Evolutionary conservation across 2,888 invertebrate species (phyloP).

Genomic region (Cheilosia pagana): DNA sequence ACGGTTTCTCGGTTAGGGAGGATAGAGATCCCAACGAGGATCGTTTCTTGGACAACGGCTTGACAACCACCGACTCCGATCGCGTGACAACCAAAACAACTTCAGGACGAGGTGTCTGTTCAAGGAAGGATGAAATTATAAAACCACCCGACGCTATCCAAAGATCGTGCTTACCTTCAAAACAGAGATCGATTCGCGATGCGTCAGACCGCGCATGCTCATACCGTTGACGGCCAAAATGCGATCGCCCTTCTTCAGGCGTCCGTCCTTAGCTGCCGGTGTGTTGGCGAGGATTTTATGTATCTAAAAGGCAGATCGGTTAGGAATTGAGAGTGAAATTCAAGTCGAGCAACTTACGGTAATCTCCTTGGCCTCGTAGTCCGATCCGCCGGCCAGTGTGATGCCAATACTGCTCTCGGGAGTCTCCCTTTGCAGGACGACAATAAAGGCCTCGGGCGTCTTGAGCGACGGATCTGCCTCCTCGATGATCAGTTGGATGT

Average conservation of each 20-base stretch:
- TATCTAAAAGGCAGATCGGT: conserved; percentile 85
- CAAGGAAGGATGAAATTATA: conserved; percentile 54
- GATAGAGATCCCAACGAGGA: conserved; percentile 83
- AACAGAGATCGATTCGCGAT: conserved; percentile 93
- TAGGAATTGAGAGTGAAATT: background rate
- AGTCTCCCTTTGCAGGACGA: conserved; percentile 88
- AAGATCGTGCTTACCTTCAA: conserved; percentile 87
- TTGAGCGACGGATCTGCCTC: conserved; percentile 87
- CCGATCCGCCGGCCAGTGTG: conserved; percentile 93
- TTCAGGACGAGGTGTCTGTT: conserved; percentile 90
- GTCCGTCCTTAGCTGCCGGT: conserved; percentile 93
- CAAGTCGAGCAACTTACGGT: conserved; percentile 86
- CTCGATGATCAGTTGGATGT: conserved; percentile 87
- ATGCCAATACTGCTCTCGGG: conserved; percentile 92
- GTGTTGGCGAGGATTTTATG: conserved; percentile 94
- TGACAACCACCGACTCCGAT: conserved; percentile 82
- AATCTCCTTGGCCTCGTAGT: conserved; percentile 96
- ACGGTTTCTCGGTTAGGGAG: conserved; percentile 82
- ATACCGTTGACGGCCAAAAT: conserved; percentile 95
- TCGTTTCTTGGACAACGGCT: conserved; percentile 82
- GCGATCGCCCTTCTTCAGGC: conserved; percentile 93
- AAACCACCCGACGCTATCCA: background rate
- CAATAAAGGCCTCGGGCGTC: conserved; percentile 86
- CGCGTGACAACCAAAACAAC: conserved; percentile 91
- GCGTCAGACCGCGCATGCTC: conserved; percentile 92